Percentiles rank a stretch among this genome's conserved stretches.
These are phyloP conservation scores for Catamblyrhynchus diadema DNA, from an alignment of 2,797 vertebrate species.

Conservation along the genomic window DNA sequence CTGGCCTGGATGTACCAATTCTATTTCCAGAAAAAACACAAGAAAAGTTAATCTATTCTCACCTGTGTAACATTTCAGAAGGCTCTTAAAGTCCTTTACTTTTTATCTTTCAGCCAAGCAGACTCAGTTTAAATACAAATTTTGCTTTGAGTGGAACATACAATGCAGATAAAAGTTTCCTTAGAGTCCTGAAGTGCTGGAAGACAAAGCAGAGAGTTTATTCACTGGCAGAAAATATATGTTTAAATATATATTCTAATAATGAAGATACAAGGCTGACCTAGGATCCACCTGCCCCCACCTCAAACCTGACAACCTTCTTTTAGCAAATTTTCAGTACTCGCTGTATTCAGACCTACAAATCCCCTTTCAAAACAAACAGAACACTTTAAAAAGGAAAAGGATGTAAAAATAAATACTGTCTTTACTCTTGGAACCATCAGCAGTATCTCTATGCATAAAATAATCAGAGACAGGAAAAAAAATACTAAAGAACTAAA, in stretches of 20 bases:
- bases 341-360: not conserved
- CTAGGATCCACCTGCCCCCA: not conserved
- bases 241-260: not conserved
- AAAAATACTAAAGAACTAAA: slow-evolving; percentile 21
- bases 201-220: not conserved
- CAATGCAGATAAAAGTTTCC: not conserved
- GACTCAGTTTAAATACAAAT: not conserved
- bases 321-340: not conserved
- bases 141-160: not conserved
- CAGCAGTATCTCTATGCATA: not conserved
- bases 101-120: not conserved
- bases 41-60: not conserved
- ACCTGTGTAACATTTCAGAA: not conserved
- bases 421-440: not conserved
- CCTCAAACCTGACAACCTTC: not conserved
- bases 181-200: not conserved
- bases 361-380: not conserved
- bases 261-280: not conserved
- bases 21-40: not conserved
- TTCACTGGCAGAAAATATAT: not conserved
- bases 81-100: not conserved
- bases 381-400: not conserved
- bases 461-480: slow-evolving; percentile 8
- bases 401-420: not conserved
- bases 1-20: not conserved